Evolutionary conservation across 1,140 invertebrate species (phyloP), one percentile per base, ranked within the genome.

Genomic region (Ostrea edulis): DNA sequence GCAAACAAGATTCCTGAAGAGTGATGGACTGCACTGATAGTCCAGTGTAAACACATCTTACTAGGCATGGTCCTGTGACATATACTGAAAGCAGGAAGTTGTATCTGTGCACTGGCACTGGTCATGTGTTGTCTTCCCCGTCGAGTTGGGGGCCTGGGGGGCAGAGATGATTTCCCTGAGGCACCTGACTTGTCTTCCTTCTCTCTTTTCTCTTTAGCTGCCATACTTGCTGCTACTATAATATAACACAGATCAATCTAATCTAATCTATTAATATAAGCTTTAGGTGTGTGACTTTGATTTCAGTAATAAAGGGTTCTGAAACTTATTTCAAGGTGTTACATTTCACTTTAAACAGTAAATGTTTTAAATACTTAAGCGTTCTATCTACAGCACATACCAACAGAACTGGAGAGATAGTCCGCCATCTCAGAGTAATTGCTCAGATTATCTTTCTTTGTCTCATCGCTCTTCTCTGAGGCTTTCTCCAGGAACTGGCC

Each of bases 381-480:
- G 12, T n/a, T 5, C 55, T 62, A 62, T n/a, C 17, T 62, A 62
- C n/a, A 62, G 9, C 25, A 84, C 82, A 14, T 85, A 94, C 97
- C 97, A 81, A 97, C 97, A 20, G 97, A 97, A 52, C 97, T 96
- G 88, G 97, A 97, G 5, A 98, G 94, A 22, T 95, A 92, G 25
- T 97, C 96, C 81, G 96, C 95, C 62, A 96, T 94, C 11, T 96
- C 95, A 86, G 96, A 96, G 12, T 77, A 77, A 35, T 77, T 77
- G 14, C 68, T 77, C 4, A 77, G 3, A 12, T 35, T 77, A 25
- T 77, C 95, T 77, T 93, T 93, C 65, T 91, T 92, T 25, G 85
- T 44, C 52, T 91, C 91, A 54, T 91, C 90, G 52, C 91, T 92
- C 68, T 93, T 91, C n/a, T 92, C 92, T 68, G 91, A 90, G 25